Evolutionary conservation across 2,797 vertebrate genomes (phyloP), one percentile per base, ranked within the genome.

Genomic region (Centroberyx gerrardi): DNA sequence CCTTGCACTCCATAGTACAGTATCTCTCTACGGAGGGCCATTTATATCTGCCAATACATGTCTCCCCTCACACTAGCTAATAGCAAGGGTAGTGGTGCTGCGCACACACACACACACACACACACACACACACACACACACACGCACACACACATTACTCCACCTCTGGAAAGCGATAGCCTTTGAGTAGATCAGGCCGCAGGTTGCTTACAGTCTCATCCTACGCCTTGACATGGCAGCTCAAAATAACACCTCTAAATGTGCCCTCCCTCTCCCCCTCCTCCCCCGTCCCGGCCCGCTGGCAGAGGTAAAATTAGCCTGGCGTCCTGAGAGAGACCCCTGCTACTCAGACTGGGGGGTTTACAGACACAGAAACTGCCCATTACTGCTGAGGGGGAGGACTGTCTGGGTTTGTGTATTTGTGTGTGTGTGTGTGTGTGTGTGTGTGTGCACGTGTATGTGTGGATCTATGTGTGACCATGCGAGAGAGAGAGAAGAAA

Each of bases 181-280:
- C 48, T 82, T 48, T 12, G 12, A 51, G 27, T 36, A 72, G 80
- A 89, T 72, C 55, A 68, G 58, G 68, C 73, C 54, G 56, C 49
- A 60, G 58, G 68, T 77, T 82, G 72, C 70, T 71, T 51, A 33
- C 17, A 17, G 62, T 62, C 71, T 76, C 78, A 64, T 82, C 64
- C 83, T 65, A 42, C 31, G 64, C 74, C 54, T 71, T 0, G 36
- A 76, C 63, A 75, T 38, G 2, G 76, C 63, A 69, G 72, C 82
- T 92, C 66, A 82, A 90, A 88, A 91, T 90, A 91, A 83, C 86
- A 82, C 76, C 78, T 79, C 78, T 66, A 65, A 77, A 83, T 79
- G 64, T 58, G 53, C 56, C 54, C 63, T 4, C 52, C 51, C 40
- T 40, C n/a, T 1, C 4, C 33, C 40, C 8, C 22, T 27, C 42